Base-by-base conservation (phyloP, 2,113 vertebrate species). In the Melanotaenia duboulayi region DNA sequence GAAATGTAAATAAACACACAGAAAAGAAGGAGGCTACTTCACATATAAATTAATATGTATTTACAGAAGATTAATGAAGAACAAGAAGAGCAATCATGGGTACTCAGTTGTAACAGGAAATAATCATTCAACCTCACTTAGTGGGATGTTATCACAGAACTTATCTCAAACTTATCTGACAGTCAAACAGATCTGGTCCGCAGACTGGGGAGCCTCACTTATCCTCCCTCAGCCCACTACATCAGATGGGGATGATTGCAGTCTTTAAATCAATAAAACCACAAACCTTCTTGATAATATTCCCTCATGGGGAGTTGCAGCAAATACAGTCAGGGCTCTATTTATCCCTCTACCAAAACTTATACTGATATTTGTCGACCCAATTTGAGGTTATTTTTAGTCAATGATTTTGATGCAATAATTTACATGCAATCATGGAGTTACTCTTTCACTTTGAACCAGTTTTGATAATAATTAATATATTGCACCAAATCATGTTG, bases 191-290 rank as follows among this genome's bases (percentile, higher is more conserved):
- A 63, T 76, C 80, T 54, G 61, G 49, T 61, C 42, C 58, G 61
- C 40, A 58, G 71, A 68, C 78, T 83, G 78, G 44, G 42, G 44
- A 68, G 80, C 48, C 71, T 87, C 78, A 69, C 80, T 86, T 87
- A 83, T 87, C 84, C 86, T 87, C 75, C 69, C 78, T 87, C 82
- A 87, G 84, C 84, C 91, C 88, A 86, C 91, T 84, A 92, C 92
- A 92, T 89, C 84, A 92, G 91, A 93, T 92, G 87, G 81, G 74
- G 66, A 85, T 89, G 91, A 94, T 93, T 91, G 90, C 85, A 91
- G 88, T 67, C 85, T 74, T 82, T 81, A 90, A 90, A 94, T 92
- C 91, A 92, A 89, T 92, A 87, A 94, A 94, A 91, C 89, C 92
- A 90, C 91, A 90, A 89, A 90, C 89, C 87, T 92, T 83, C 79